phyloP scores from a whole-genome alignment of 2,888 invertebrate species.

The Nasonia oneida region DNA sequence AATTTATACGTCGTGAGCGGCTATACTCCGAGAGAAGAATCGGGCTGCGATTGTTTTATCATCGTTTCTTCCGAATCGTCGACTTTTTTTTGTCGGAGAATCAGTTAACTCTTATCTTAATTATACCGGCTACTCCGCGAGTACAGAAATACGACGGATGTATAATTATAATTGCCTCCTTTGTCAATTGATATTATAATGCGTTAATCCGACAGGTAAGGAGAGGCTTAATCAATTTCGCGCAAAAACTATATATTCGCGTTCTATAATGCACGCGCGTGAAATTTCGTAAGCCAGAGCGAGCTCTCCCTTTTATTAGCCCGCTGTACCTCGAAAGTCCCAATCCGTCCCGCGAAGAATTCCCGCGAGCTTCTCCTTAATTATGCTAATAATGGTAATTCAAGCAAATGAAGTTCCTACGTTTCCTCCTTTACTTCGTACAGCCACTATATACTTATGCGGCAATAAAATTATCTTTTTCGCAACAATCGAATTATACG shows the following conservation, averaged over 20 bases:
- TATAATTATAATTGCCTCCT: too few species aligned
- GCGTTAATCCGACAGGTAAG: not conserved
- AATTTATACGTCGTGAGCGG: not conserved
- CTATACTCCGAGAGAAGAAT: not conserved
- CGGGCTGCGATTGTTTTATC: too few species aligned
- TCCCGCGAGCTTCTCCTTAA: conserved; percentile 30
- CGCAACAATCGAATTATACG: not conserved
- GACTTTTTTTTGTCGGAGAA: too few species aligned
- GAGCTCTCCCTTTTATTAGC: conserved; percentile 18
- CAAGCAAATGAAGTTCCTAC: conserved; percentile 48
- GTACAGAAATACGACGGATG: too few species aligned
- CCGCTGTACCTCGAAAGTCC: conserved; percentile 15
- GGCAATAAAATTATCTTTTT: not conserved
- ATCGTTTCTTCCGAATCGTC: too few species aligned
- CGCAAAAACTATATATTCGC: not conserved
- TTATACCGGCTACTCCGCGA: too few species aligned
- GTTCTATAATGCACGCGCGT: not conserved
- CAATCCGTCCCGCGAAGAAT: conserved; percentile 33
- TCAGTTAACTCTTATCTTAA: too few species aligned
- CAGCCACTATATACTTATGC: not conserved
- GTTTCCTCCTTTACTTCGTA: not conserved
- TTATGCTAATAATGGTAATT: conserved; percentile 57
- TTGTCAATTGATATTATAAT: too few species aligned
- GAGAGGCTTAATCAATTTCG: not conserved
- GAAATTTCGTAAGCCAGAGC: not conserved